Base-by-base conservation (phyloP, 2,888 invertebrate species). In the Cephonodes hylas region DNA sequence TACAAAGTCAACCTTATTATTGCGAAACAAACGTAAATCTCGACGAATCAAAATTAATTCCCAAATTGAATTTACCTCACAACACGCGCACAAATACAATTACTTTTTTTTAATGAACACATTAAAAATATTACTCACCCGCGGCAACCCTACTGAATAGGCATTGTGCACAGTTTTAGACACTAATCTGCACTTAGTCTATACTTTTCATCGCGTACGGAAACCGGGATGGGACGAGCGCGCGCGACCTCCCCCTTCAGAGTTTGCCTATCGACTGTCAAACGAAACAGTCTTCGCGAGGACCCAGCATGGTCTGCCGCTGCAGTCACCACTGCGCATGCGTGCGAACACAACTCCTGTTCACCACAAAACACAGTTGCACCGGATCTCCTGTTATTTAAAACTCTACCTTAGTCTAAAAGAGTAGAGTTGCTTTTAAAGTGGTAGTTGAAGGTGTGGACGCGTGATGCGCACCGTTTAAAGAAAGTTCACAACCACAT, bases 261-360 rank as follows among this genome's bases (percentile, higher is more conserved):
- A 73, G 76, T 79, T 66, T 74, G 73, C 73, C 80, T 85, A 88
- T 87, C 85, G 91, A 91, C 91, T 91, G 89, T 83, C 83, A 84
- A 70, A 66, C 72, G 62, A 69, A 67, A 69, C 71, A 75, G 67
- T 25, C 58, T 42, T 68, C 71, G 73, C 76, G 77, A 75, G 79
- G 76, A 81, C 80, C 75, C 81, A 80, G 79, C 76, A 80, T 81
- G 79, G 71, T 66, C 78, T 79, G 79, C 79, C 85, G 84, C 90
- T 91, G 91, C 91, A 91, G 81, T 83, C 79, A 67, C 64, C 60
- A 76, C 64, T 64, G 72, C 91, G 91, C 91, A 83, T 84, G 91
- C 91, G 89, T 75, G 62, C 85, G 83, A 86, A 86, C 84, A 81
- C 81, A 83, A 73, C 82, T 77, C 78, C 78, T 72, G 75, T 62